These are phyloP conservation scores for Hemiprocne comata DNA, from an alignment of 2,113 vertebrate genomes.

Conservation along the genomic window DNA sequence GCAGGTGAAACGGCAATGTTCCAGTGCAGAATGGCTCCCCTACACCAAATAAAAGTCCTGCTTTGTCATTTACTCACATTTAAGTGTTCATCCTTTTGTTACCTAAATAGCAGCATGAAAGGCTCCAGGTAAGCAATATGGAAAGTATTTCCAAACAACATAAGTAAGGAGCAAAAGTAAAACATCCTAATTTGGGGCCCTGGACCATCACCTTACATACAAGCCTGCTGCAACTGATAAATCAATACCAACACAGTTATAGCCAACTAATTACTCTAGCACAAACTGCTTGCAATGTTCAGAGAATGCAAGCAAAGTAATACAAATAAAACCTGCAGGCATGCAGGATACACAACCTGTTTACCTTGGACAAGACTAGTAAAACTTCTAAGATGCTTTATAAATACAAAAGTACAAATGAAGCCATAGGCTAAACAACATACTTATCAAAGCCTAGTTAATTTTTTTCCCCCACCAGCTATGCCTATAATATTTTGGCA, in stretches of 20 bases:
- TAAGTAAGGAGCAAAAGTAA: not conserved
- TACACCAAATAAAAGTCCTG: not conserved
- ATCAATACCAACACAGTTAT: rapidly evolving
- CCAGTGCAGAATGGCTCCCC: not conserved
- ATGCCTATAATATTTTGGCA: not conserved
- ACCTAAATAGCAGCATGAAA: not conserved
- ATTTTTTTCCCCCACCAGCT: not conserved
- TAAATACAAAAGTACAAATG: not conserved
- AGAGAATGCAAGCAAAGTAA: rapidly evolving
- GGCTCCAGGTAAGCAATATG: not conserved
- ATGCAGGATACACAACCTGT: not conserved
- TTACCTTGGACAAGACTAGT: not conserved
- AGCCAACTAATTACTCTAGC: not conserved
- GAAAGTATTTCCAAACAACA: not conserved
- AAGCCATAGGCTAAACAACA: not conserved
- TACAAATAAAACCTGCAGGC: not conserved
- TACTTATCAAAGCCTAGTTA: not conserved
- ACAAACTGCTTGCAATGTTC: not conserved
- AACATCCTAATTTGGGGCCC: not conserved
- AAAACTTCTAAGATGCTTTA: not conserved
- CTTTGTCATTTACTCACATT: not conserved
- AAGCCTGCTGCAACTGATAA: not conserved
- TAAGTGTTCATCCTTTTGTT: not conserved
- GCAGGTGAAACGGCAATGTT: not conserved
- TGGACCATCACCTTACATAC: not conserved